Base-by-base conservation (phyloP, 1,140 invertebrate genomes). In the Heliconius congener region DNA sequence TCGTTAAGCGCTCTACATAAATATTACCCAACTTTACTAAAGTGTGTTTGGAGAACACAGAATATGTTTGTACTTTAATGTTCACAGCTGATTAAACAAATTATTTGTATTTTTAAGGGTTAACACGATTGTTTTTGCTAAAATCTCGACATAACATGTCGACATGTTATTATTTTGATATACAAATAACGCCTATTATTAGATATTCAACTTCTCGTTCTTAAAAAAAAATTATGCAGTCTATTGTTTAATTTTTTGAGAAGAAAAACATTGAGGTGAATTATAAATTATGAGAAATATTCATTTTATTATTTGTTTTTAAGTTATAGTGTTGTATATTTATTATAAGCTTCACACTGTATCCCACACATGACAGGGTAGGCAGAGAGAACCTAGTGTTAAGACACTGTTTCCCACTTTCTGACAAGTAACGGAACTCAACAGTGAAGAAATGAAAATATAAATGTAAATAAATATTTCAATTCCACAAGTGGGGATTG, bases 31-130 rank as follows among this genome's bases (percentile, higher is more conserved):
- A 66, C 27, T 11, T 16, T 16, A 13, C 60, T 16, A 30, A 57
- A 27, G 60, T 30, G 27, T 66, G 27, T 66, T 66, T 66, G 27
- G 27, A 27, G 60, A 66, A 23, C 23, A 30, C 30, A 30, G 60
- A 30, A 30, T 66, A 30, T 66, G 60, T 66, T 66, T 66, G 60
- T 66, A 66, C 60, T 66, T 27, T 13, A 66, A 66, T 30, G 60
- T 66, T 27, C 27, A 30, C 23, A 66, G 60, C 60, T 66, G 30
- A 23, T 66, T 66, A 66, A 66, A 66, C 9, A 27, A 30, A 30
- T 60, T n/a, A 60, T 23, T n/a, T 23, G 27, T 66, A 27, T 30
- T 5, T 23, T 23, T 23, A 23, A 16, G 11, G 60, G 13, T 30
- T 30, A 60, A 30, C 60, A 30, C 13, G 4, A 6, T 27, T 66